Evolutionary conservation across 2,888 invertebrate species (phyloP).

Genomic region (Ypsolopha sequella): DNA sequence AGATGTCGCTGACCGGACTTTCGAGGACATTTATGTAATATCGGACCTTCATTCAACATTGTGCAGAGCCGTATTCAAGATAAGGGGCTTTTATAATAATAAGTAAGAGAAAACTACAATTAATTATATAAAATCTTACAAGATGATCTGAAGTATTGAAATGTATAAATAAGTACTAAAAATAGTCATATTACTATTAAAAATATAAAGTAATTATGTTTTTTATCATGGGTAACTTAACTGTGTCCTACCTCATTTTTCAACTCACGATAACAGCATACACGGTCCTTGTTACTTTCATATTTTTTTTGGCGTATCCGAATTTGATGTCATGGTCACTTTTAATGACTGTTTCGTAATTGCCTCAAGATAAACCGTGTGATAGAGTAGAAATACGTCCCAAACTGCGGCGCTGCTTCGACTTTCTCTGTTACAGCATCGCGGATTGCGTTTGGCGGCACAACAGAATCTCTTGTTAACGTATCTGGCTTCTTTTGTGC

Average conservation of each 20-base stretch:
- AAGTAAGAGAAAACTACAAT: neutral
- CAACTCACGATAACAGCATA: neutral
- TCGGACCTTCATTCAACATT: constrained; percentile 13
- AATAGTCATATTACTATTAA: neutral
- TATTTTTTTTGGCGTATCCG: no score
- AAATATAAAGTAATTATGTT: neutral
- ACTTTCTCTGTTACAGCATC: constrained; percentile 67
- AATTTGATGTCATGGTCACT: neutral
- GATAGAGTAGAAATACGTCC: neutral
- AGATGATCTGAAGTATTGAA: neutral
- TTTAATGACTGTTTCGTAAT: no score
- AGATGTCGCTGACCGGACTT: constrained; percentile 20
- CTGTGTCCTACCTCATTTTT: neutral
- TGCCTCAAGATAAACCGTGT: neutral
- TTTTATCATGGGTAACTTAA: neutral
- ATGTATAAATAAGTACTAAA: neutral
- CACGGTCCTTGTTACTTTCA: neutral
- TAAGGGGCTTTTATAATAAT: neutral
- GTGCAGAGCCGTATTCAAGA: constrained; percentile 14
- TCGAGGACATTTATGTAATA: constrained; percentile 20
- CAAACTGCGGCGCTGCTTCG: constrained; percentile 33
- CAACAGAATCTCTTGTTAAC: constrained; percentile 24
- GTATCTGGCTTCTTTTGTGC: constrained; percentile 27
- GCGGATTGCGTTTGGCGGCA: constrained; percentile 27
- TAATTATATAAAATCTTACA: neutral